phyloP scores from a whole-genome alignment of 2,797 vertebrate genomes.

The Botia kubotai region DNA sequence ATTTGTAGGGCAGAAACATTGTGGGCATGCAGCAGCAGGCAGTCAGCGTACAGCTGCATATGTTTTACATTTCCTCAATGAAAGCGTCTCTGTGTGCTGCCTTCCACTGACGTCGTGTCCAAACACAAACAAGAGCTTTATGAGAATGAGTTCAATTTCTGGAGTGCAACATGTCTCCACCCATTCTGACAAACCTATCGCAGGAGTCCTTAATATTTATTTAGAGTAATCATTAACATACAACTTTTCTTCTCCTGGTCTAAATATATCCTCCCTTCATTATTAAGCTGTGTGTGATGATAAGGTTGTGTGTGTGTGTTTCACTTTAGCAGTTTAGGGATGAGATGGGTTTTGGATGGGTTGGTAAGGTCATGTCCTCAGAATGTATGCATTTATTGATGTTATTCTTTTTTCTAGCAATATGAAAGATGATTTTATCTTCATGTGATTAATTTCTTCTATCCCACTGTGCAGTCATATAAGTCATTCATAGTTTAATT shows the following conservation, averaged over 20 bases:
- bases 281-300: conserved; percentile 4
- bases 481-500: too few relatives aligned
- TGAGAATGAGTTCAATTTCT: conserved; percentile 52
- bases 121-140: conserved; percentile 44
- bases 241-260: conserved; percentile 33
- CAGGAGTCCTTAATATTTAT: conserved; percentile 34
- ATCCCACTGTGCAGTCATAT: too few relatives aligned
- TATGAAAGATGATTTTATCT: too few relatives aligned
- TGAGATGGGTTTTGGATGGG: too few relatives aligned
- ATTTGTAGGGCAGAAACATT: conserved; percentile 61
- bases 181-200: conserved; percentile 30
- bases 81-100: conserved; percentile 58
- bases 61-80: conserved; percentile 66
- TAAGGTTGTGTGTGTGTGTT: conserved; percentile 64
- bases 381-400: not conserved
- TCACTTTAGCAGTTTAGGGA: too few relatives aligned
- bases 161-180: conserved; percentile 11
- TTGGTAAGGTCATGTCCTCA: not conserved
- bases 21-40: conserved; percentile 61
- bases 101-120: conserved; percentile 46
- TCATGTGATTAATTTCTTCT: too few relatives aligned
- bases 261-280: conserved; percentile 65
- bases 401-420: not conserved
- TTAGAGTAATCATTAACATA: conserved; percentile 42
- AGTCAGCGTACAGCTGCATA: conserved; percentile 58